Evolutionary conservation across 2,113 vertebrate species (phyloP), one percentile per base, ranked within the genome.

Genomic region (Xyrauchen texanus): DNA sequence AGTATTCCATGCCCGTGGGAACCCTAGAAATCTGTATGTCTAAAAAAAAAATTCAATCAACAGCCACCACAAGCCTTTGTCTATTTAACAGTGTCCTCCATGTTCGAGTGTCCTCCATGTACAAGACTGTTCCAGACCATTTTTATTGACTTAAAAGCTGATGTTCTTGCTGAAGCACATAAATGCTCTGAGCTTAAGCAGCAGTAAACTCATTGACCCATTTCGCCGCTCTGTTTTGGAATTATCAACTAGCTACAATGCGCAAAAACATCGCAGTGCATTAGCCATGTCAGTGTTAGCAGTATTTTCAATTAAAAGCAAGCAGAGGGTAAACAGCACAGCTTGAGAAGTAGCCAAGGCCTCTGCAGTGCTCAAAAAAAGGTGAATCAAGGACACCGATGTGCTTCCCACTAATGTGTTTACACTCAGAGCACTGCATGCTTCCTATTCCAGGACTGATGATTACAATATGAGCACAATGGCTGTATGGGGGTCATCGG

Each of bases 401-500:
- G 74, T 81, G 85, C 88, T 85, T 88, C 88, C 84, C 76, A 85
- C 83, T 91, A 92, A 92, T 91, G 90, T 91, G 91, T 93, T 92
- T 92, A 92, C 84, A 90, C 89, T 91, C 70, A 4, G 86, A 81
- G 87, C 88, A 81, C 88, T 84, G 88, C 86, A 85, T 87, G 89
- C 88, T 92, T 92, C 92, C 91, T 89, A 89, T 89, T 90, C 87
- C 89, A 85, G 84, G 87, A 87, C 82, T 86, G 83, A 80, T 89
- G 89, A 91, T 91, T 90, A 93, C 88, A 91, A 91, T 91, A 91
- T 15, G 83, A 89, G 87, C 87, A 91, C 91, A 91, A 90, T 89
- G 88, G 89, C 78, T 77, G 88, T 86, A 84, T 87, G 84, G 86
- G 58, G 91, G 91, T 93, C 91, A 91, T 88, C 57, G 90, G 89